phyloP scores from a whole-genome alignment of 1,140 invertebrate genomes.

The Hycleus phaleratus region DNA sequence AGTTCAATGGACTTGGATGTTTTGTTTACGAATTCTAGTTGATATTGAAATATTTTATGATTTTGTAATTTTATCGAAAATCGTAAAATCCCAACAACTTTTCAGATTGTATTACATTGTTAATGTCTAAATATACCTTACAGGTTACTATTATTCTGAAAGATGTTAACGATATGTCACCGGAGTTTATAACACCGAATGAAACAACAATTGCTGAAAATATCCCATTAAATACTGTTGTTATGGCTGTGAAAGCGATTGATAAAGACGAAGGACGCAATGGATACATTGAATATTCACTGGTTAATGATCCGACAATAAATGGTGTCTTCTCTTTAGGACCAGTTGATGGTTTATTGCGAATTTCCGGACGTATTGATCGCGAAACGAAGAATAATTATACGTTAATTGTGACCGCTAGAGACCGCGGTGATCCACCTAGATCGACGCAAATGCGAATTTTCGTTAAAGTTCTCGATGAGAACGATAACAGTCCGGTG shows the following conservation, averaged over 20 bases:
- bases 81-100: neutral
- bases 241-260: slow-evolving; percentile 82
- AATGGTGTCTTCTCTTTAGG: slow-evolving; percentile 73
- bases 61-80: neutral
- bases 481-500: slow-evolving; percentile 89
- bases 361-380: slow-evolving; percentile 74
- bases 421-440: slow-evolving; percentile 81
- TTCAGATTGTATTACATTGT: no score
- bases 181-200: slow-evolving; percentile 79
- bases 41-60: neutral
- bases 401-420: slow-evolving; percentile 70
- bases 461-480: slow-evolving; percentile 71
- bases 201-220: slow-evolving; percentile 76
- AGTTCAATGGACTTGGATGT: neutral
- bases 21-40: neutral
- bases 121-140: slow-evolving; percentile 25
- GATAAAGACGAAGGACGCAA: slow-evolving; percentile 92
- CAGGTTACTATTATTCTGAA: slow-evolving; percentile 81
- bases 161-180: slow-evolving; percentile 92
- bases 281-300: slow-evolving; percentile 82
- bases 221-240: slow-evolving; percentile 78
- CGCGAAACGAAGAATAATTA: slow-evolving; percentile 78
- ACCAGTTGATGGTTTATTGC: slow-evolving; percentile 75
- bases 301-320: slow-evolving; percentile 50
- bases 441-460: slow-evolving; percentile 63